phyloP scores from a whole-genome alignment of 1,140 invertebrate species.

The Panagrolaimus sp. region DNA sequence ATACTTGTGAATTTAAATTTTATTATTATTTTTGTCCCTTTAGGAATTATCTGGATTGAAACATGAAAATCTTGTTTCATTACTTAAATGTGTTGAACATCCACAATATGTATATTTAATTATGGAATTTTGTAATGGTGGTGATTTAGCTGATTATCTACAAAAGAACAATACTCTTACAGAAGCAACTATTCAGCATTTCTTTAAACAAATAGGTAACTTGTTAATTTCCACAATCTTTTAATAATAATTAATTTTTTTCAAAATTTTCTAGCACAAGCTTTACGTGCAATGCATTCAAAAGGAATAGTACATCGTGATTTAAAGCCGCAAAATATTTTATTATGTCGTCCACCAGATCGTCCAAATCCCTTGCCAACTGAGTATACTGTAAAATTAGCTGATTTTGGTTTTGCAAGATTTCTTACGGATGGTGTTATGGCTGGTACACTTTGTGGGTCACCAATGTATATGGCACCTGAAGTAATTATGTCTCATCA shows the following conservation, averaged over 20 bases:
- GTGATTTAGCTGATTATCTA: conserved; percentile 94
- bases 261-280: conserved; percentile 69
- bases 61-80: conserved; percentile 93
- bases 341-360: conserved; percentile 60
- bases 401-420: conserved; percentile 98
- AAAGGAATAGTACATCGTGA: conserved; percentile 98
- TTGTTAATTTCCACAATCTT: too few relatives aligned
- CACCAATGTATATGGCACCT: conserved; percentile 99
- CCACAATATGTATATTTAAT: conserved; percentile 86
- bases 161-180: conserved; percentile 82
- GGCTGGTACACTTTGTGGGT: conserved; percentile 97
- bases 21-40: conserved; percentile 42
- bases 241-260: background rate
- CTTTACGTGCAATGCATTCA: conserved; percentile 87
- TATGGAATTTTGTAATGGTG: conserved; percentile 99
- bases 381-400: conserved; percentile 83
- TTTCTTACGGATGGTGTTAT: conserved; percentile 97
- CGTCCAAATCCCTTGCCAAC: conserved; percentile 75
- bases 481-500: conserved; percentile 99
- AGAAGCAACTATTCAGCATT: conserved; percentile 90
- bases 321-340: conserved; percentile 71
- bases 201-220: conserved; percentile 82
- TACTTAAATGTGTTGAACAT: conserved; percentile 93
- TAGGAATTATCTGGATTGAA: conserved; percentile 87
- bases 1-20: background rate